These are phyloP conservation scores for Zophobas atratus DNA, from an alignment of 1,140 invertebrate species.

Conservation along the genomic window DNA sequence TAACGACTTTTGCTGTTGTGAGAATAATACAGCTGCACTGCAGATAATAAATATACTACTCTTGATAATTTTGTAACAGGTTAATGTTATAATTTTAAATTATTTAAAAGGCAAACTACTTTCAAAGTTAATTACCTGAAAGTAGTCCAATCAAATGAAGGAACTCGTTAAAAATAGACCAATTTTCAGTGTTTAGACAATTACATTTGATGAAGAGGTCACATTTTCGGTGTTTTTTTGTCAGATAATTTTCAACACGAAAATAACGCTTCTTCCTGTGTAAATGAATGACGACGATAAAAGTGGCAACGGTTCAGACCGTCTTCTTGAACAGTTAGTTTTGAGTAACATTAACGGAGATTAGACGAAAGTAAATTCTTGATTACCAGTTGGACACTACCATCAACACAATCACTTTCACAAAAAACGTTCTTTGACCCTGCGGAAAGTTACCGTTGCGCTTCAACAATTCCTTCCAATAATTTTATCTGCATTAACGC, in stretches of 20 bases:
- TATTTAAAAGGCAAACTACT: constrained; percentile 32
- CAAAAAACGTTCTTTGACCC: constrained; percentile 34
- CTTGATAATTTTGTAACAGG: not conserved
- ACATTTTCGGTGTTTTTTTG: constrained; percentile 4
- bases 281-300: not conserved
- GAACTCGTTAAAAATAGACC: constrained; percentile 28
- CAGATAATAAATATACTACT: not conserved
- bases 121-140: constrained; percentile 29
- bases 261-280: constrained; percentile 6
- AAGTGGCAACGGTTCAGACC: not conserved
- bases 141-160: constrained; percentile 25
- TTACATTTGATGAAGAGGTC: not conserved
- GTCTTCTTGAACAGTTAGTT: constrained; percentile 27
- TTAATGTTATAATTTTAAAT: constrained; percentile 34
- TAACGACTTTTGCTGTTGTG: not conserved
- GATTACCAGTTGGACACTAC: constrained; percentile 21
- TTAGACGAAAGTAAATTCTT: constrained; percentile 31
- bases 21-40: not conserved
- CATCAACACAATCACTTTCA: constrained; percentile 38
- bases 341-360: constrained; percentile 29
- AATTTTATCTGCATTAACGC: constrained; percentile 3
- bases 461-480: constrained; percentile 31
- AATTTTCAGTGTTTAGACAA: not conserved
- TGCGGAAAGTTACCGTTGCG: constrained; percentile 43
- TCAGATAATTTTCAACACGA: not conserved